Evolutionary conservation across 2,113 vertebrate species (phyloP).

Genomic region (Gymnobelideus leadbeateri): DNA sequence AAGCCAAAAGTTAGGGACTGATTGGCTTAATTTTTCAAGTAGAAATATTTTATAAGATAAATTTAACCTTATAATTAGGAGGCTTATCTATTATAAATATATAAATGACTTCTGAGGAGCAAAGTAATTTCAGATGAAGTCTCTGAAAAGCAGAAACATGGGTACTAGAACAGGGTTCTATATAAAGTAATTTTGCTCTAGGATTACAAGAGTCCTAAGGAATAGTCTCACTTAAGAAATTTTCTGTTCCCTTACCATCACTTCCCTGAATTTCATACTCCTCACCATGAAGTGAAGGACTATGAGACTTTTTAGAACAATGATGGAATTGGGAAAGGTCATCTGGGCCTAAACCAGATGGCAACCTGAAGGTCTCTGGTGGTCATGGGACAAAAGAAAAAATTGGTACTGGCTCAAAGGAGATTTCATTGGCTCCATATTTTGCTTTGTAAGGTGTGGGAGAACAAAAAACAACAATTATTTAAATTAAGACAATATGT

Average conservation of each 20-base stretch:
- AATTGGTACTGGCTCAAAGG: background rate
- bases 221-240: background rate
- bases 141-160: background rate
- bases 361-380: background rate
- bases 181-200: constrained; percentile 21
- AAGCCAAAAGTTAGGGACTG: constrained; percentile 1
- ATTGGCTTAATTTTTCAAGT: constrained; percentile 3
- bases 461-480: background rate
- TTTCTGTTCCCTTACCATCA: background rate
- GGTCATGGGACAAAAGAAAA: background rate
- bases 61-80: constrained; percentile 29
- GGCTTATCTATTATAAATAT: constrained; percentile 23
- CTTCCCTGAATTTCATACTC: background rate
- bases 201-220: constrained; percentile 11
- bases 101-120: constrained; percentile 18
- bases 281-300: background rate
- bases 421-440: background rate
- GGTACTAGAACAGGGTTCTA: background rate
- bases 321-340: background rate
- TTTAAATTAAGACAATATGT: background rate
- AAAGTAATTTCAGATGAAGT: constrained; percentile 28
- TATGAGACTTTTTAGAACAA: background rate
- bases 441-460: background rate
- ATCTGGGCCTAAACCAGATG: background rate
- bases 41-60: constrained; percentile 37